Percentiles rank a stretch among this genome's conserved stretches.
phyloP scores from a whole-genome alignment of 2,888 invertebrate species.

The Drosophila fungiperda region DNA sequence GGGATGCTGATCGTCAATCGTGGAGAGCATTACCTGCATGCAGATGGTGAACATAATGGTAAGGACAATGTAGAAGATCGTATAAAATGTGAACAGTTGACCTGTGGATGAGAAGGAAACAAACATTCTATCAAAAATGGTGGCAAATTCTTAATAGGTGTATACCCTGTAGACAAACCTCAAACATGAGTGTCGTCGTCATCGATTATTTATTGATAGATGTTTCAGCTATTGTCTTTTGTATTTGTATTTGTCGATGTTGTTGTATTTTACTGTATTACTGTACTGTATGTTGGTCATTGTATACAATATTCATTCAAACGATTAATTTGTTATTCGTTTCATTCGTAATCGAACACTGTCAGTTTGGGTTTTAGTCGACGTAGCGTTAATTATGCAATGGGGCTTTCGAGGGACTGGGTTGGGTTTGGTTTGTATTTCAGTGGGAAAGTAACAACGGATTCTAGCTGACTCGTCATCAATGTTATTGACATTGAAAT shows the following conservation, averaged over 20 bases:
- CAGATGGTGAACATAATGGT: slow-evolving; percentile 94
- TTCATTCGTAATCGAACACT: slow-evolving; percentile 42
- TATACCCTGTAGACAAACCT: too few species aligned
- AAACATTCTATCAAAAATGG: not conserved
- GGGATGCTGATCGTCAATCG: slow-evolving; percentile 89
- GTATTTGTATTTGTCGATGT: slow-evolving; percentile 4
- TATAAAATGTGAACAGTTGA: slow-evolving; percentile 93
- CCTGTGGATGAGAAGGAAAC: slow-evolving; percentile 86
- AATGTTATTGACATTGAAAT: slow-evolving; percentile 73
- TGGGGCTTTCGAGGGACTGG: slow-evolving; percentile 23
- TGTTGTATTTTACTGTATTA: slow-evolving; percentile 29
- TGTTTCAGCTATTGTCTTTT: slow-evolving; percentile 20
- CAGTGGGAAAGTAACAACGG: slow-evolving; percentile 39
- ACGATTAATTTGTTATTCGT: slow-evolving; percentile 64
- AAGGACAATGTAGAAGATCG: slow-evolving; percentile 93
- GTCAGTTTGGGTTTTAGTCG: slow-evolving; percentile 46
- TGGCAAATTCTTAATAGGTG: too few species aligned
- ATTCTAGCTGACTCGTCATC: slow-evolving; percentile 71
- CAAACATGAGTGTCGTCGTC: slow-evolving; percentile 20
- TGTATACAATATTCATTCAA: slow-evolving; percentile 67
- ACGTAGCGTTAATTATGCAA: slow-evolving; percentile 64
- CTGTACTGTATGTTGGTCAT: slow-evolving; percentile 58
- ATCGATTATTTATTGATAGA: slow-evolving; percentile 64
- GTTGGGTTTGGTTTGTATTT: slow-evolving; percentile 16
- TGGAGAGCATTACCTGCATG: slow-evolving; percentile 92